These are phyloP conservation scores for Liolophura sinensis DNA, from an alignment of 1,140 invertebrate genomes.

Conservation along the genomic window DNA sequence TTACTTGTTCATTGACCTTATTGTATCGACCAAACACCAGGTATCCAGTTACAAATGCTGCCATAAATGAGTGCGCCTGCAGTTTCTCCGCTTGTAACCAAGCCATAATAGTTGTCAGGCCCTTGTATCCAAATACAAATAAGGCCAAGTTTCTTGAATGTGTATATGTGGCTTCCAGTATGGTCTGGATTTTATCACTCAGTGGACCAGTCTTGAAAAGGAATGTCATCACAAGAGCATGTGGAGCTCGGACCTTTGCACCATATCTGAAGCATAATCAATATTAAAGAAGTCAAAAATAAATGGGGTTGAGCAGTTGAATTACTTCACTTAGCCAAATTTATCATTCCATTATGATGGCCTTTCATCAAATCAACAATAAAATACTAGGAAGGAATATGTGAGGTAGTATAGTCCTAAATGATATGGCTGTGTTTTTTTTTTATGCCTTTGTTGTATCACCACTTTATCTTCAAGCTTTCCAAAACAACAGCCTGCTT, in stretches of 20 bases:
- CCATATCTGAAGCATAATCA: constrained; percentile 59
- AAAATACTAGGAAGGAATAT: no score
- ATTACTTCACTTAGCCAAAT: no score
- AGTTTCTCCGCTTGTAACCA: constrained; percentile 36
- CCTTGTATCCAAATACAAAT: constrained; percentile 61
- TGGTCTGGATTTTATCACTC: constrained; percentile 54
- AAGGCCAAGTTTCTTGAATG: constrained; percentile 62
- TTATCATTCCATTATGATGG: no score
- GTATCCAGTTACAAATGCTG: constrained; percentile 61
- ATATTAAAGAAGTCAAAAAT: constrained; percentile 13
- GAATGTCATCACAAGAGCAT: constrained; percentile 65
- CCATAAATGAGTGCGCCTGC: constrained; percentile 57
- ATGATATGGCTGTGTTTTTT: no score
- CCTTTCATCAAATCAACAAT: no score
- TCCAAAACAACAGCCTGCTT: no score
- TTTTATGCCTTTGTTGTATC: no score
- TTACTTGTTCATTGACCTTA: constrained; percentile 64
- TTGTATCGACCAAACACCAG: constrained; percentile 63
- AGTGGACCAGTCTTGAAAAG: constrained; percentile 61
- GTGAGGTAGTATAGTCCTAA: no score
- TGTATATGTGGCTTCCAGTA: constrained; percentile 60
- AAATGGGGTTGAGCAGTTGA: constrained; percentile 6
- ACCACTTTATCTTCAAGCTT: no score
- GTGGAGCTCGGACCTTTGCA: constrained; percentile 62
- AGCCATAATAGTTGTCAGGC: constrained; percentile 45